Base-by-base conservation (phyloP, 92 coral and sea anemone species). In the Heteractis magnifica region DNA sequence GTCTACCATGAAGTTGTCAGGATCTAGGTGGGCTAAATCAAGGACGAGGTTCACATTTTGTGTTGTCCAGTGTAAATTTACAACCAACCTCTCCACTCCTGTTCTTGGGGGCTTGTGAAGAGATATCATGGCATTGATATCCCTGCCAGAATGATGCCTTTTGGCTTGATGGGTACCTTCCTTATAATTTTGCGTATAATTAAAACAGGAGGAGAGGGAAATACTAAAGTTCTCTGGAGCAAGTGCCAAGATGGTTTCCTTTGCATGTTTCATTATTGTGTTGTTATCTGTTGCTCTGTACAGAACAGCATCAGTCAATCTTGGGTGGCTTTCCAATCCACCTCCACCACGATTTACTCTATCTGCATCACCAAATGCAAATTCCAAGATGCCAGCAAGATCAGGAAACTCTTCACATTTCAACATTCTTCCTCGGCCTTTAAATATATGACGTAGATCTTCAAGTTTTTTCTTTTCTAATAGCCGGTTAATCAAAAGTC, bases 31-130 rank as follows among this genome's bases (percentile, higher is more conserved):
- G 0, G 80, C 74, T 3, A 50, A 76, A 65, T 92, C 95, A 71
- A 89, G 82, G 1, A 83, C 71, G 3, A 93, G 86, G 65, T 93
- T 93, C 0, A 93, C 94, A 85, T 88, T 88, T 6, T 93, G 89
- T 0, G 92, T 85, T 2, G 96, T 77, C 90, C 92, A 92, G 51
- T 83, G 93, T 5, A 93, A 71, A 64, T 93, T 88, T 41, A 93
- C 65, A 18, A 90, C 97, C 55, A 85, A 82, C 51, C 77, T 81
- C 72, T 87, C 80, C 14, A 92, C 94, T 4, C 93, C 93, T 49
- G 73, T 90, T 4, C 88, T 74, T 13, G 92, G 94, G 4, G 92
- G 97, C 52, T 88, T 85, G 52, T 92, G 92, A 2, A 92, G 89
- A 5, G 97, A 92, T 0, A 88, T 71, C 78, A 89, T 79, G 5